phyloP scores from a whole-genome alignment of 2,888 invertebrate species.

The Erannis defoliaria region DNA sequence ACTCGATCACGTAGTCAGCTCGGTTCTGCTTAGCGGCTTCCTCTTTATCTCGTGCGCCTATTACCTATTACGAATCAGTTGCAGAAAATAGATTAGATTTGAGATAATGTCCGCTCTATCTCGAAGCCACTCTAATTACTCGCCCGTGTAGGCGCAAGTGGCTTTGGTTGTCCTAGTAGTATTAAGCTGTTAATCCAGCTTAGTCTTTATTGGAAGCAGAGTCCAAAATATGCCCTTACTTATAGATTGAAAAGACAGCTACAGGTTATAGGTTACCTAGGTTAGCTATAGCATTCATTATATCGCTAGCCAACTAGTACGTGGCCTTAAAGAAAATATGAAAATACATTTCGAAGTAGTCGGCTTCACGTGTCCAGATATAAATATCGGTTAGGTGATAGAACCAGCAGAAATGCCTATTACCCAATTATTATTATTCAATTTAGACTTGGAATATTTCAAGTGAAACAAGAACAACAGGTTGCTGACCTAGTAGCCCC shows the following conservation, averaged over 20 bases:
- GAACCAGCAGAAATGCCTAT: too few species aligned
- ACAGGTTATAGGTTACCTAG: too few species aligned
- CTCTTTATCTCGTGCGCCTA: constrained; percentile 15
- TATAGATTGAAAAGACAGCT: not conserved
- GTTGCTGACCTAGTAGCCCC: too few species aligned
- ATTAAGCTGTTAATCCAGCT: constrained; percentile 28
- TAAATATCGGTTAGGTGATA: too few species aligned
- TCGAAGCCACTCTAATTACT: constrained; percentile 36
- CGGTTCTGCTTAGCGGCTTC: constrained; percentile 25
- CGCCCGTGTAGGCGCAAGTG: constrained; percentile 20
- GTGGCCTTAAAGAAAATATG: too few species aligned
- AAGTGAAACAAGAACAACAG: too few species aligned
- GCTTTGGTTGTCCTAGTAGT: constrained; percentile 30
- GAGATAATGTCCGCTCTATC: constrained; percentile 34
- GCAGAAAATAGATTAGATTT: constrained; percentile 37
- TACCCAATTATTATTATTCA: too few species aligned
- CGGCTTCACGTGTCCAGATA: too few species aligned
- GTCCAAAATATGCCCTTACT: constrained; percentile 3
- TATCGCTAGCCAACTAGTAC: too few species aligned
- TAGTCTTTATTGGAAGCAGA: constrained; percentile 18
- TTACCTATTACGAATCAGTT: constrained; percentile 26
- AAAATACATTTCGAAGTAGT: too few species aligned
- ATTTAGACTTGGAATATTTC: too few species aligned
- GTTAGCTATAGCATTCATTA: too few species aligned
- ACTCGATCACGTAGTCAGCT: constrained; percentile 27